Base-by-base conservation (phyloP, 2,888 invertebrate genomes). In the Eledona agricola region DNA sequence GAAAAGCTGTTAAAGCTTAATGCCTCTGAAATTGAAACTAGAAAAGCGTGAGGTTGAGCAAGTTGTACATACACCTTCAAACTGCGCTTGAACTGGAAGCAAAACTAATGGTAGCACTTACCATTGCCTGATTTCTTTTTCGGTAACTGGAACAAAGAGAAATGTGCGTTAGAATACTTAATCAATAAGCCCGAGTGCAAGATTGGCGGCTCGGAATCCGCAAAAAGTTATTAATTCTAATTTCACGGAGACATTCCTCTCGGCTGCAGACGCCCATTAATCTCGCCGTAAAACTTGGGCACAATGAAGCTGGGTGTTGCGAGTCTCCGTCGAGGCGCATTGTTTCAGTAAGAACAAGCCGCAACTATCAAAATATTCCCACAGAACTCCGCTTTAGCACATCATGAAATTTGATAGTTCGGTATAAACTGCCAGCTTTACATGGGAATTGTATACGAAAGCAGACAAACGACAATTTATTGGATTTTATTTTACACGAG, bases 91-190 rank as follows among this genome's bases (percentile, higher is more conserved):
- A 4, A 4, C 7, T 3, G 26, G 9, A 13, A 29, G 11, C 11
- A 29, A 32, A 32, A 16, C 3, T 32, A 6, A 26, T 11, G 31
- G 11, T n/a, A n/a, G 40, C 50, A 82, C 90, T 87, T 79, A 90
- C 90, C 91, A 91, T 77, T 90, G 89, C 70, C 91, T 83, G 67
- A 91, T 90, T 79, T 91, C 91, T 79, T 90, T 90, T 77, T 91
- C 91, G 60, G 90, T 90, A 81, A 91, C 91, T 91, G 88, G 62
- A 88, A 88, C 78, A 80, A 70, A 89, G n/a, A n/a, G n/a, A 90
- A 65, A 85, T 88, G 65, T 89, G 90, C 65, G 93, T 10, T 35
- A 35, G n/a, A n/a, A 6, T 6, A 26, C 1, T n/a, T n/a, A n/a
- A n/a, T n/a, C n/a, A n/a, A n/a, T n/a, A n/a, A n/a, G n/a, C n/a